Conservation (phyloP, 2,113 vertebrate genomes). For the Cottus gobio region DNA sequence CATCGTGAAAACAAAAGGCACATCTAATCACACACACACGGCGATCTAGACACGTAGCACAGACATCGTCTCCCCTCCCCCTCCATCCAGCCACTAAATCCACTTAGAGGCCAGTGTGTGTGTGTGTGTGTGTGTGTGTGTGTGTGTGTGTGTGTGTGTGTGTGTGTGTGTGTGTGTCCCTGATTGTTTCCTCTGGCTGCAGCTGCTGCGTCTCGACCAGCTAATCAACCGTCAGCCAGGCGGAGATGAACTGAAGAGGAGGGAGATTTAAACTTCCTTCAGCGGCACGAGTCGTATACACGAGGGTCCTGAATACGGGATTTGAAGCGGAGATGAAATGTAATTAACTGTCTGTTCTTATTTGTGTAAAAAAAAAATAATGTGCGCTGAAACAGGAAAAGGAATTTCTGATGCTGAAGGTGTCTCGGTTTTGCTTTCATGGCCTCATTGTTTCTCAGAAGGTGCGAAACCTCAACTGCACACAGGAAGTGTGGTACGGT, state of each 20-base stretch:
- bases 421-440: background rate
- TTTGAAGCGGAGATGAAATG: background rate
- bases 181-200: constrained; percentile 72
- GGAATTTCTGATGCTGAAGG: background rate
- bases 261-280: constrained; percentile 49
- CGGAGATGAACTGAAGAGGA: constrained; percentile 30
- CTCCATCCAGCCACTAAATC: constrained; percentile 70
- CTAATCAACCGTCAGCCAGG: constrained; percentile 69
- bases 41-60: constrained; percentile 50
- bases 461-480: background rate
- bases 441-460: background rate
- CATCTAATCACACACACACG: constrained; percentile 58
- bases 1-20: constrained; percentile 58
- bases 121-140: background rate
- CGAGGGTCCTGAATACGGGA: background rate
- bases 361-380: background rate
- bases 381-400: background rate
- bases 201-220: constrained; percentile 62
- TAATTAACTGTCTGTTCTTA: background rate
- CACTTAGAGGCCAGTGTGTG: constrained; percentile 68
- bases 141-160: no score
- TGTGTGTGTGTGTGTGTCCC: constrained; percentile 22
- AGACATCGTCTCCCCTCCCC: constrained; percentile 49
- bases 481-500: background rate
- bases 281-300: constrained; percentile 1